Conservation (phyloP, 2,113 vertebrate species). For the Phyllostomus discolor region DNA sequence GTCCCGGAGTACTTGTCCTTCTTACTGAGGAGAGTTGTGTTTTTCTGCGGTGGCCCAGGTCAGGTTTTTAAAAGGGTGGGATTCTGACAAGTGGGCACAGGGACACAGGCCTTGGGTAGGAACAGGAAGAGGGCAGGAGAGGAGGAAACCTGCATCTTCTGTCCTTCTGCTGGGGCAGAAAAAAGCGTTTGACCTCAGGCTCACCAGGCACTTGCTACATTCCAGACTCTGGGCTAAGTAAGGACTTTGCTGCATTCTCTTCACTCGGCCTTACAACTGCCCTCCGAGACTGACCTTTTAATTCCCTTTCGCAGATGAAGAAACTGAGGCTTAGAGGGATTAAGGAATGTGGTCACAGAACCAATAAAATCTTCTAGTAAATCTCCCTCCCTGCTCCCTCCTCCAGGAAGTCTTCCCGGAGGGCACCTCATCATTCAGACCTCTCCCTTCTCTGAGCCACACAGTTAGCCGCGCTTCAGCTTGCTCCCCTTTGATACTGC, state of each 20-base stretch:
- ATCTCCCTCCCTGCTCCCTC: too few species aligned
- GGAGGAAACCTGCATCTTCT: neutral
- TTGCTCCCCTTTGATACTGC: neutral
- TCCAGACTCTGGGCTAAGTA: neutral
- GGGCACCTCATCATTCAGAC: neutral
- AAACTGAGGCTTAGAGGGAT: neutral
- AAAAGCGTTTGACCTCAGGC: neutral
- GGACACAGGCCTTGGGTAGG: neutral
- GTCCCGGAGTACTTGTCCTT: conserved; percentile 20
- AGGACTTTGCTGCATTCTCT: neutral
- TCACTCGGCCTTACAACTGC: neutral
- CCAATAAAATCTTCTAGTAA: neutral
- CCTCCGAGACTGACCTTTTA: neutral
- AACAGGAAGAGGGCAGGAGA: neutral
- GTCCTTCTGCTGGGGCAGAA: neutral
- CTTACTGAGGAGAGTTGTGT: neutral
- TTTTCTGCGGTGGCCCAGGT: neutral
- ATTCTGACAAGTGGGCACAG: neutral
- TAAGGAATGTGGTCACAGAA: neutral
- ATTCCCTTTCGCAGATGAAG: neutral
- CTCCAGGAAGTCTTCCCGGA: neutral
- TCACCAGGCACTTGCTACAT: neutral
- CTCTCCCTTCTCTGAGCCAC: neutral
- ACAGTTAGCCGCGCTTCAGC: neutral
- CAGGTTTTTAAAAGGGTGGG: conserved; percentile 21